Percentiles rank a stretch among this genome's conserved stretches.
Evolutionary conservation across 2,888 invertebrate genomes (phyloP).

Genomic region (Melinaea marsaeus): DNA sequence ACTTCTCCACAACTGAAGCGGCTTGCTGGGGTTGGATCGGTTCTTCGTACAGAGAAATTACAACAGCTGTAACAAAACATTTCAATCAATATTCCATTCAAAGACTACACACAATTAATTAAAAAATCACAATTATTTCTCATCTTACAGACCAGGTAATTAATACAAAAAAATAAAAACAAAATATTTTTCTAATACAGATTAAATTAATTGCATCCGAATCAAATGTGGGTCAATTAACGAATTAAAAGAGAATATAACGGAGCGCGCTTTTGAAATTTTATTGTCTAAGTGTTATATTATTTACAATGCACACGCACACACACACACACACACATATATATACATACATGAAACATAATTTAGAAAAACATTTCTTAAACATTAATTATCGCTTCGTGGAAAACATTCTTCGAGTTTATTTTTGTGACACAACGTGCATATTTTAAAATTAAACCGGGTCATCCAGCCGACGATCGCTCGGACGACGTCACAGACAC

Average conservation of each 20-base stretch:
- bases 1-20: conserved; percentile 97
- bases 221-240: conserved; percentile 29
- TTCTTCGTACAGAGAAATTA: conserved; percentile 96
- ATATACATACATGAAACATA: background rate
- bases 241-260: conserved; percentile 27
- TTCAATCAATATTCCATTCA: background rate
- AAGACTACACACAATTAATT: no score
- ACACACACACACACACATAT: no score
- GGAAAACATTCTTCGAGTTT: no score
- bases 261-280: conserved; percentile 25
- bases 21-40: conserved; percentile 98
- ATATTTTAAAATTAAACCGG: no score
- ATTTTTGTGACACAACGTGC: no score
- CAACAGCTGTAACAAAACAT: conserved; percentile 85
- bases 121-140: background rate
- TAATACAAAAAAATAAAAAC: conserved; percentile 21
- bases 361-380: no score
- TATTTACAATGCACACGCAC: background rate
- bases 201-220: conserved; percentile 20
- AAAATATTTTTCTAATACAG: conserved; percentile 17
- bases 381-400: no score
- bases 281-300: conserved; percentile 9
- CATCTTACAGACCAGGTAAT: background rate
- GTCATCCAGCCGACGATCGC: no score
- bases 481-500: no score